Percentiles rank a stretch among this genome's conserved stretches.
Evolutionary conservation across 2,797 vertebrate genomes (phyloP).

Genomic region (Argyrosomus regius): DNA sequence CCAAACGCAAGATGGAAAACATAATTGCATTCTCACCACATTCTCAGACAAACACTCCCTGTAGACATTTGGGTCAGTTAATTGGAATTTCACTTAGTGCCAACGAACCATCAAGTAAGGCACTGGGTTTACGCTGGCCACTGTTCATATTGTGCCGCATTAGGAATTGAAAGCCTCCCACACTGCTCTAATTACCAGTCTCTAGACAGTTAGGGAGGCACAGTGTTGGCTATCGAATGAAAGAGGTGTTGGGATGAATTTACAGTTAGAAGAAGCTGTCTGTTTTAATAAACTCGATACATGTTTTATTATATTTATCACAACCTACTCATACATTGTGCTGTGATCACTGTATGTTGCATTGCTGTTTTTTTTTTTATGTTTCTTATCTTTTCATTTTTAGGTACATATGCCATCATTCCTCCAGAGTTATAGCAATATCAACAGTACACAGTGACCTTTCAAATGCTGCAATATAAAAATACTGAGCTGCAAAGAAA

Average conservation of each 20-base stretch:
- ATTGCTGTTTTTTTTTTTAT: neutral
- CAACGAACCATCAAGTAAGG: constrained; percentile 71
- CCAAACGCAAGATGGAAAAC: constrained; percentile 57
- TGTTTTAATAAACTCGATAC: constrained; percentile 40
- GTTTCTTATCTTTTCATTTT: constrained; percentile 16
- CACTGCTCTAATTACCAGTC: constrained; percentile 73
- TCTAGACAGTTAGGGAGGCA: constrained; percentile 63
- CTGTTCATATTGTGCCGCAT: constrained; percentile 69
- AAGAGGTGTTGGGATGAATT: constrained; percentile 40
- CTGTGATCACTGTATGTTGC: neutral
- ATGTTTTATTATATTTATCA: constrained; percentile 30
- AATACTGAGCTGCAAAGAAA: constrained; percentile 37
- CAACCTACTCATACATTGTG: neutral
- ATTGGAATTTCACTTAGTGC: constrained; percentile 76
- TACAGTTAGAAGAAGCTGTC: constrained; percentile 41
- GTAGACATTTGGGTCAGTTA: constrained; percentile 74
- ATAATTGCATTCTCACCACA: constrained; percentile 67
- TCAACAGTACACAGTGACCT: constrained; percentile 47
- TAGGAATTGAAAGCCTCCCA: constrained; percentile 76
- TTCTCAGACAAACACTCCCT: constrained; percentile 64
- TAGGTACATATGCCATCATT: constrained; percentile 25
- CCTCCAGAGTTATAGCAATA: constrained; percentile 13
- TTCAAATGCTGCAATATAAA: constrained; percentile 47
- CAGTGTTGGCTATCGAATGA: constrained; percentile 44
- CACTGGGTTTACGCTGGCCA: constrained; percentile 64